Evolutionary conservation across 2,797 vertebrate genomes (phyloP), one percentile per base, ranked within the genome.

Genomic region (Clarias pachynema): DNA sequence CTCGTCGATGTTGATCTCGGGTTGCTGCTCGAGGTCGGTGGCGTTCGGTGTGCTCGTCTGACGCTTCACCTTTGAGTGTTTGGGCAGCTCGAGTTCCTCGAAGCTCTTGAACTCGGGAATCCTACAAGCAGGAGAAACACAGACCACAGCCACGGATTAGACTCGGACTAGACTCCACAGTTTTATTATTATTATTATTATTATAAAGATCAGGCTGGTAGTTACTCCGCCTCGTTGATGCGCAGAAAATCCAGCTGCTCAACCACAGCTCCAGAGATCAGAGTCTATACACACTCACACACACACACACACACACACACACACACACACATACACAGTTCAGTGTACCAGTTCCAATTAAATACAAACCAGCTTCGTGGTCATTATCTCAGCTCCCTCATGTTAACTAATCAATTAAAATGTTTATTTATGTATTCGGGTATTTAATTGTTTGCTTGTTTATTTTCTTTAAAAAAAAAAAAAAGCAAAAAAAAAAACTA

Each of bases 161-260:
- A 66, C 4, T n/a, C 24, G 40, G 70, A n/a, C 18, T 44, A 37
- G 57, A 79, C 5, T 77, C 2, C 53, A 77, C 12, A 26, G 1
- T 40, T 40, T 34, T 34, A 34, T 40, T 24, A 70, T 49, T 5
- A 74, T 29, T 18, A 74, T 74, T 4, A 31, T 56, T 20, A 77
- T 34, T 5, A 75, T 4, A 18, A 44, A 22, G 10, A 78, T 57
- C 24, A 68, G 12, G 53, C 9, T 72, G 29, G 62, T n/a, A 82
- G 97, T 96, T 95, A 99, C 98, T 98, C 97, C 22, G 95, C 92
- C 87, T 98, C 98, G 86, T 97, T 95, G 91, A 99, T 96, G 63
- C 96, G 96, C 44, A 99, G 94, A 90, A 99, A 99, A 92, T 99
- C 98, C 91, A 99, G 90, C 88, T 99, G 98, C 90, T 99, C 98